Conservation (phyloP, 2,888 invertebrate species). For the Tetheella fluctuosa region DNA sequence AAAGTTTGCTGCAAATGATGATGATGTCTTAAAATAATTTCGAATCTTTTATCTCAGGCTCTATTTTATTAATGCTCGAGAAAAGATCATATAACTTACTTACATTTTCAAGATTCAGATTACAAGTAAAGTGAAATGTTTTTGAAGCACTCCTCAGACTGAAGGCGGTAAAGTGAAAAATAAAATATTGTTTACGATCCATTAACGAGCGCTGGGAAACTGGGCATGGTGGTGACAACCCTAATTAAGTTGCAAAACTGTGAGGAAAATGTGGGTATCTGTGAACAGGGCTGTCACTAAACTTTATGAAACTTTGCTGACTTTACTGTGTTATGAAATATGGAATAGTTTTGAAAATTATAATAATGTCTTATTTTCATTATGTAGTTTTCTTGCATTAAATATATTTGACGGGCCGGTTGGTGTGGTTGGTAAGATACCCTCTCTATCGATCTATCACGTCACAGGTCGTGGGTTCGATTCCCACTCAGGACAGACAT, state of each 20-base stretch:
- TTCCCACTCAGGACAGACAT: too few relatives aligned
- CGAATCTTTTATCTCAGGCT: not conserved
- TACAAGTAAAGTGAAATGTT: slow-evolving; percentile 2
- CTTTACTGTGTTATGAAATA: not conserved
- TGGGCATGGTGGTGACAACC: slow-evolving; percentile 15
- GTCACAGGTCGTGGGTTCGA: too few relatives aligned
- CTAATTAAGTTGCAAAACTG: slow-evolving; percentile 13
- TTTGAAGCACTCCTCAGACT: not conserved
- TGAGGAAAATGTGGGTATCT: not conserved
- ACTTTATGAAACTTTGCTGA: not conserved
- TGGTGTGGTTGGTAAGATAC: too few relatives aligned
- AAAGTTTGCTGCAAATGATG: too few relatives aligned
- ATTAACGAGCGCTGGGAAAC: slow-evolving; percentile 23
- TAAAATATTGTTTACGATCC: slow-evolving; percentile 33
- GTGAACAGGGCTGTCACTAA: not conserved
- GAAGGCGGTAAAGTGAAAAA: slow-evolving; percentile 10
- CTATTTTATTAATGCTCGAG: too few relatives aligned
- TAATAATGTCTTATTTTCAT: too few relatives aligned
- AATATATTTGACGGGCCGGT: too few relatives aligned
- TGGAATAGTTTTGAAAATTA: not conserved
- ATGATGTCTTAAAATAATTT: too few relatives aligned
- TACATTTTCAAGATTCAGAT: not conserved
- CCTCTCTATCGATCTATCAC: too few relatives aligned
- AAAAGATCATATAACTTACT: too few relatives aligned
- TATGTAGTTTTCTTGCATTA: too few relatives aligned